phyloP scores from a whole-genome alignment of 1,140 invertebrate species.

The Trichonephila clavipes region DNA sequence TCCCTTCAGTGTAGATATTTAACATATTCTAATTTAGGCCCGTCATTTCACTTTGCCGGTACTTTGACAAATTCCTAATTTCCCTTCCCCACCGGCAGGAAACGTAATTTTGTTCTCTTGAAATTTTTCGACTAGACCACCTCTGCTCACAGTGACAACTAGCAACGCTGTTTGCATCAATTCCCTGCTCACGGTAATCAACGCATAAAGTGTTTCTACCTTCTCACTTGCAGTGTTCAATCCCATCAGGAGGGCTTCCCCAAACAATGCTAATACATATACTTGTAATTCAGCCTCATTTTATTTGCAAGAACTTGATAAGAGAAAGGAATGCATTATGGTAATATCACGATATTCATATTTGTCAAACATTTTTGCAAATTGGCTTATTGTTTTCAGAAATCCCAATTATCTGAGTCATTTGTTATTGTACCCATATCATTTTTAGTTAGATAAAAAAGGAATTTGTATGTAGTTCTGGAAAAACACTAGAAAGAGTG shows the following conservation, averaged over 20 bases:
- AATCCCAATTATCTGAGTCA: too few species aligned
- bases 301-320: neutral
- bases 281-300: neutral
- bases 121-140: neutral
- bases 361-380: too few species aligned
- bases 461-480: too few species aligned
- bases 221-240: neutral
- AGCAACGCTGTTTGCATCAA: neutral
- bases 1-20: slow-evolving; percentile 25
- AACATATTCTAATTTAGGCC: slow-evolving; percentile 57
- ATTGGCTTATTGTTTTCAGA: too few species aligned
- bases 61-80: slow-evolving; percentile 63
- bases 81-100: slow-evolving; percentile 36
- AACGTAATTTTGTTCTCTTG: slow-evolving; percentile 42
- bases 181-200: neutral
- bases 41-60: slow-evolving; percentile 48
- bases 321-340: neutral
- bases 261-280: neutral
- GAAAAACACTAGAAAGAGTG: too few species aligned
- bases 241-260: neutral
- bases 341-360: neutral
- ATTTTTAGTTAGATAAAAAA: too few species aligned
- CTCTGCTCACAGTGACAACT: neutral
- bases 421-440: too few species aligned
- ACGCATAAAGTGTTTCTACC: neutral